phyloP scores from a whole-genome alignment of 1,140 invertebrate genomes.

The Gryllus bimaculatus region DNA sequence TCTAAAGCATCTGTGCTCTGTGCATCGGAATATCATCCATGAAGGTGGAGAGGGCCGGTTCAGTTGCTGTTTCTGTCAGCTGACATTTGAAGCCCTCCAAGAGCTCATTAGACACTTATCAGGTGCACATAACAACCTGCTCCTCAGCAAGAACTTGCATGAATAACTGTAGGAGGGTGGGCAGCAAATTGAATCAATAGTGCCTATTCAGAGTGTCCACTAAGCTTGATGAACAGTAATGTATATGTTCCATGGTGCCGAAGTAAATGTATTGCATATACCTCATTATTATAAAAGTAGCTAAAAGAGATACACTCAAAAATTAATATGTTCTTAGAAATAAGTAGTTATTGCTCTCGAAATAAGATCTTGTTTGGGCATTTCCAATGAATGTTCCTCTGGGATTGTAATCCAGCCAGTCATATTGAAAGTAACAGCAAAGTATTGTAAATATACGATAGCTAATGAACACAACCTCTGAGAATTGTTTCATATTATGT shows the following conservation, averaged over 20 bases:
- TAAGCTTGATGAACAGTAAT: neutral
- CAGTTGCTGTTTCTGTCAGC: slow-evolving; percentile 75
- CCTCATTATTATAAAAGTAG: neutral
- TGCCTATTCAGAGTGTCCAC: neutral
- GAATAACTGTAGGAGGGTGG: neutral
- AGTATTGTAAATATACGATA: neutral
- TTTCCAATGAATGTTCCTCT: neutral
- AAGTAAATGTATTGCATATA: neutral
- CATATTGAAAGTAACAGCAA: neutral
- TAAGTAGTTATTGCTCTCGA: slow-evolving; percentile 1
- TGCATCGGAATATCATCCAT: slow-evolving; percentile 71
- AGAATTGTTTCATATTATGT: neutral
- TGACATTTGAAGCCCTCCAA: slow-evolving; percentile 71
- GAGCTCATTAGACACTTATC: slow-evolving; percentile 75
- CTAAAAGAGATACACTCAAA: neutral
- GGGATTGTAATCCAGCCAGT: neutral
- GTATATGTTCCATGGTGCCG: neutral
- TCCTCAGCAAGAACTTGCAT: slow-evolving; percentile 75
- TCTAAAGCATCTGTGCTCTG: slow-evolving; percentile 74
- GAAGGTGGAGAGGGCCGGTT: slow-evolving; percentile 60
- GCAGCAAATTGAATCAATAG: neutral
- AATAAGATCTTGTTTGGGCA: neutral
- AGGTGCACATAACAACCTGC: slow-evolving; percentile 72
- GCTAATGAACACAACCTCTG: neutral
- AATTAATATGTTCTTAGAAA: neutral